A percentile compares a stretch with the other conserved stretches of the same genome.
Conservation (phyloP, 2,113 vertebrate genomes). For the Amphiprion percula region DNA sequence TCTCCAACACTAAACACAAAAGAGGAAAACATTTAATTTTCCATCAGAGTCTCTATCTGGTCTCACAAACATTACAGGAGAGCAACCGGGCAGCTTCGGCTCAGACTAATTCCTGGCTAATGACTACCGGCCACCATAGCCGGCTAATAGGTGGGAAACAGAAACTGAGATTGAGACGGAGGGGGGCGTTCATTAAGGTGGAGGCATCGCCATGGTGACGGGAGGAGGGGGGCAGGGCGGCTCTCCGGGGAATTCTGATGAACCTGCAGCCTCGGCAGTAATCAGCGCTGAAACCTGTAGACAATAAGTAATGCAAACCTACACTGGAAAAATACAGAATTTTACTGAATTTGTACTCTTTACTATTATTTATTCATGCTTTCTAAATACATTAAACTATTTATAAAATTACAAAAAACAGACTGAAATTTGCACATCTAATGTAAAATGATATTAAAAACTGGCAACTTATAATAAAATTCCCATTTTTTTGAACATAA, state of each 20-base stretch:
- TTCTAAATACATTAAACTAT: too few relatives aligned
- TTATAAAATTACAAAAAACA: too few relatives aligned
- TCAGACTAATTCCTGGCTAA: conserved; percentile 1
- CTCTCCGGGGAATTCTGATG: conserved; percentile 55
- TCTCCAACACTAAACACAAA: conserved; percentile 16
- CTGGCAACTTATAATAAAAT: too few relatives aligned
- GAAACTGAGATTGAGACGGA: conserved; percentile 41
- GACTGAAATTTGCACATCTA: too few relatives aligned
- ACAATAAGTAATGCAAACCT: conserved; percentile 53
- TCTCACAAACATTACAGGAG: conserved; percentile 28
- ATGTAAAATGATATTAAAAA: too few relatives aligned
- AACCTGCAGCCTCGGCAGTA: conserved; percentile 51
- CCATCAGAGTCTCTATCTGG: not conserved
- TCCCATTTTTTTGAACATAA: too few relatives aligned
- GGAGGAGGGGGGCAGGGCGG: conserved; percentile 29
- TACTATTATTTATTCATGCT: too few relatives aligned
- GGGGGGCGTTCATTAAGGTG: conserved; percentile 41
- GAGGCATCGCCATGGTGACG: conserved; percentile 70
- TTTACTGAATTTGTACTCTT: not conserved
- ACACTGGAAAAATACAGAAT: not conserved
- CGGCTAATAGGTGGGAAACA: conserved; percentile 51
- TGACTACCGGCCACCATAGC: not conserved
- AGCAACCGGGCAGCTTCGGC: conserved; percentile 1
- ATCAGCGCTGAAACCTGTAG: conserved; percentile 67
- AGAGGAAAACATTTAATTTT: conserved; percentile 29